These are phyloP conservation scores for Cygnus atratus DNA, from an alignment of 2,113 vertebrate species.

Conservation along the genomic window DNA sequence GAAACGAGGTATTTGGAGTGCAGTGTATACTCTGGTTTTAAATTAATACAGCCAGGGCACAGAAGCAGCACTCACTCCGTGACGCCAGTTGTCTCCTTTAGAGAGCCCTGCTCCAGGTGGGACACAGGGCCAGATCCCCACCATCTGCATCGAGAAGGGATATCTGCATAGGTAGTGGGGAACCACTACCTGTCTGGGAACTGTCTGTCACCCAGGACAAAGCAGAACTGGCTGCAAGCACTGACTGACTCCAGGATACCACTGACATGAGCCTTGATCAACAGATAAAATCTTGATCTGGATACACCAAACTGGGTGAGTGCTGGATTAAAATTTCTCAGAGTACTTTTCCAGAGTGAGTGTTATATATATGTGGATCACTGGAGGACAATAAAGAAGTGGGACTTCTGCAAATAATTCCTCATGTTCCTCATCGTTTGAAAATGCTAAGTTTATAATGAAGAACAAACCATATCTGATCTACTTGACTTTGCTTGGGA, in stretches of 20 bases:
- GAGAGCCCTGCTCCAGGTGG: neutral
- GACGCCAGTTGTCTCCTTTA: neutral
- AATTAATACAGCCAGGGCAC: neutral
- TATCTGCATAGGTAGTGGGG: neutral
- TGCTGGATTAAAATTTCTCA: neutral
- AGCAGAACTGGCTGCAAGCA: neutral
- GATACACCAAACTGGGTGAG: neutral
- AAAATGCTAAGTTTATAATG: neutral
- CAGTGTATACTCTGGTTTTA: neutral
- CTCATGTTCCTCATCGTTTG: neutral
- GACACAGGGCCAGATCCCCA: fast-evolving
- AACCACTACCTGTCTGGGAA: neutral
- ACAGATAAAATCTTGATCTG: neutral
- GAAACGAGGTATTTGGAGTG: neutral
- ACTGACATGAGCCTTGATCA: neutral
- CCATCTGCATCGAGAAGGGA: fast-evolving
- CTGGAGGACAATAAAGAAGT: neutral
- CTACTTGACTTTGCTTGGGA: neutral
- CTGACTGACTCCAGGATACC: neutral
- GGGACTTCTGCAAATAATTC: neutral
- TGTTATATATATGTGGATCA: neutral
- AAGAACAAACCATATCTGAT: neutral
- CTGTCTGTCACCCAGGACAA: neutral
- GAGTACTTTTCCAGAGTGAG: neutral
- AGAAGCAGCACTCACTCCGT: neutral